A percentile compares a stretch with the other conserved stretches of the same genome.
Conservation (phyloP, 1,140 invertebrate genomes). For the Scaptodrosophila lebanonensis region DNA sequence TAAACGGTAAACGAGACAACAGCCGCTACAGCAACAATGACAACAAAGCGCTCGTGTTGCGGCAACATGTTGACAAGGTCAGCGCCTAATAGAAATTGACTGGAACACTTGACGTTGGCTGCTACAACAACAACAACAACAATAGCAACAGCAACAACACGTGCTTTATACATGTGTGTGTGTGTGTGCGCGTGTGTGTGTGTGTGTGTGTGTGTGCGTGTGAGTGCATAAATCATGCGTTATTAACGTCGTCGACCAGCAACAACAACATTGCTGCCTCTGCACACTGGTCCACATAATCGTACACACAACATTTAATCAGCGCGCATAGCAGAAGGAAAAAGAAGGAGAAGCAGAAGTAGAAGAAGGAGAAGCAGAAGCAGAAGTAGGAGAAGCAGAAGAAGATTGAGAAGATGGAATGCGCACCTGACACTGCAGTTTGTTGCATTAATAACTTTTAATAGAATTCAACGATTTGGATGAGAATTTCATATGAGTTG, state of each 20-base stretch:
- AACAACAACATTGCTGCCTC: constrained; percentile 12
- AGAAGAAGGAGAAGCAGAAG: constrained; percentile 5
- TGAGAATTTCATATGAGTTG: no score
- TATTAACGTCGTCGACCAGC: constrained; percentile 30
- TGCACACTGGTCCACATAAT: no score
- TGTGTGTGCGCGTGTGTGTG: constrained; percentile 6
- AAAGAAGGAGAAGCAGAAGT: not conserved
- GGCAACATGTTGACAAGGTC: constrained; percentile 76
- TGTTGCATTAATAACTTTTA: no score
- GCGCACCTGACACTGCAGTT: no score
- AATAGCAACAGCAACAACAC: no score
- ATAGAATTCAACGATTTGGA: no score
- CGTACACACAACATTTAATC: no score
- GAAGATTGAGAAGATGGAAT: no score
- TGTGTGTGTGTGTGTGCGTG: constrained; percentile 25
- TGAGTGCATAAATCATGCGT: constrained; percentile 73
- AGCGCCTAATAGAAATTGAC: constrained; percentile 69
- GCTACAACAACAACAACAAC: constrained; percentile 9
- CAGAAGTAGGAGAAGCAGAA: constrained; percentile 10
- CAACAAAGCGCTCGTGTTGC: constrained; percentile 24
- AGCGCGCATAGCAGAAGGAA: constrained; percentile 1
- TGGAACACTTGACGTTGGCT: constrained; percentile 29
- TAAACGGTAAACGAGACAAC: constrained; percentile 42
- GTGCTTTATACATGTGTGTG: constrained; percentile 4
- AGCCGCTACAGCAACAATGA: constrained; percentile 21